Conservation (phyloP, 2,888 invertebrate genomes). For the Heteromyza rotundicornis region DNA sequence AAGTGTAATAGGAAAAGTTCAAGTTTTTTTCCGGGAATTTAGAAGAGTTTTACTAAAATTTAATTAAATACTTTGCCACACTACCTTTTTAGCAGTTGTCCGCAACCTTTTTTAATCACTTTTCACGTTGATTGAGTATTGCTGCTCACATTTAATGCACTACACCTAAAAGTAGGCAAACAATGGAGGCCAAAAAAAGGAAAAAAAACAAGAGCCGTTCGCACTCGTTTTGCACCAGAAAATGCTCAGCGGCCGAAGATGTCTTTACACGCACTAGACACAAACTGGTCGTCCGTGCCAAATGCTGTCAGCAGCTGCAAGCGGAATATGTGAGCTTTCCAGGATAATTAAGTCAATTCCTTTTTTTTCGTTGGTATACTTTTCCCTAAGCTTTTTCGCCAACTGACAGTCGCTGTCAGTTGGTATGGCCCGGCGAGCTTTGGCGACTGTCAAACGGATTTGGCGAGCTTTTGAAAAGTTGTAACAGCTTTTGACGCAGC, state of each 20-base stretch:
- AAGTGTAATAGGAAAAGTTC: too few species aligned
- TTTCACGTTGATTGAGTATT: background rate
- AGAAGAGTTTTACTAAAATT: too few species aligned
- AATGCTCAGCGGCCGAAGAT: too few species aligned
- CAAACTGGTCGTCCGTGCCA: too few species aligned
- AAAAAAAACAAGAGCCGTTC: too few species aligned
- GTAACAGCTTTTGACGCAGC: too few species aligned
- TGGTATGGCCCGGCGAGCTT: background rate
- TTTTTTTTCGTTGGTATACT: conserved; percentile 5
- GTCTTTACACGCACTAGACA: conserved; percentile 10
- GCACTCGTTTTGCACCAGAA: too few species aligned
- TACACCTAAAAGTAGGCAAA: conserved; percentile 22
- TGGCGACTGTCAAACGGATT: background rate
- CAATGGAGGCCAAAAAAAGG: background rate
- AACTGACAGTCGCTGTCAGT: too few species aligned
- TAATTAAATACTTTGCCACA: background rate
- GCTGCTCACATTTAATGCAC: conserved; percentile 2
- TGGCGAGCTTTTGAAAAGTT: too few species aligned
- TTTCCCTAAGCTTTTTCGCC: conserved; percentile 1
- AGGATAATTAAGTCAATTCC: conserved; percentile 15
- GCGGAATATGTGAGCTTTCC: conserved; percentile 14
- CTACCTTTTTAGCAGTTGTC: background rate
- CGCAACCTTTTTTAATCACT: background rate
- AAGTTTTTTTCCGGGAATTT: too few species aligned
- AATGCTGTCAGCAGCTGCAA: too few species aligned